Conservation (phyloP, 2,888 invertebrate species). For the Hydrotaea cyrtoneurina region DNA sequence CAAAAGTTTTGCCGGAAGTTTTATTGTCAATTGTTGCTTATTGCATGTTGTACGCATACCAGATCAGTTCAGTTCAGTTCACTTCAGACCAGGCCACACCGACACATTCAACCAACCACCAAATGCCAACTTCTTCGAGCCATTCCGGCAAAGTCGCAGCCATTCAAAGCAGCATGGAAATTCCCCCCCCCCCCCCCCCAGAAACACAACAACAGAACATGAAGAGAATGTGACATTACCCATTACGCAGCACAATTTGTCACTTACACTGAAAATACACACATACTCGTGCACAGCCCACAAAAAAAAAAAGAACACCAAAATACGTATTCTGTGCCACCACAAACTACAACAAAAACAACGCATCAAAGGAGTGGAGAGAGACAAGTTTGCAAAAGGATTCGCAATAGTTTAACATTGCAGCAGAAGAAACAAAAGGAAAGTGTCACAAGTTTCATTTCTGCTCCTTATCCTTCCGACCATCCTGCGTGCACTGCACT, state of each 20-base stretch:
- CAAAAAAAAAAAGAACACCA: not conserved
- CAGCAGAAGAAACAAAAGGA: conserved; percentile 22
- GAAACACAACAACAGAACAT: conserved; percentile 27
- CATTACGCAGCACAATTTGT: conserved; percentile 60
- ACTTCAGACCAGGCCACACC: not conserved
- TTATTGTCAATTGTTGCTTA: conserved; percentile 49
- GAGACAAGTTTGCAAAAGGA: conserved; percentile 33
- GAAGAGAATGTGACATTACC: conserved; percentile 57
- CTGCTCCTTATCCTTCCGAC: conserved; percentile 29
- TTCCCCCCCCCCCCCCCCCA: too few relatives aligned
- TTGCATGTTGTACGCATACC: conserved; percentile 46
- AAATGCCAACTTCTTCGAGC: conserved; percentile 4
- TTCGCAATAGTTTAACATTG: conserved; percentile 43
- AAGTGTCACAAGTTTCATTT: conserved; percentile 55
- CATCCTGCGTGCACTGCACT: conserved; percentile 25
- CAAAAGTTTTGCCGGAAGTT: conserved; percentile 53
- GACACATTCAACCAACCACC: not conserved
- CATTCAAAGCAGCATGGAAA: conserved; percentile 22
- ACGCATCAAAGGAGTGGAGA: conserved; percentile 14
- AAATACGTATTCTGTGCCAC: conserved; percentile 4
- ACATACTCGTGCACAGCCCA: conserved; percentile 34
- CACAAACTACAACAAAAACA: conserved; percentile 15
- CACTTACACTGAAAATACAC: conserved; percentile 41
- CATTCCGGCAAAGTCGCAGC: conserved; percentile 15
- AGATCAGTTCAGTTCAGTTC: not conserved